Conservation (phyloP, 1,140 invertebrate genomes). For the Pachyrhynchus sulphureomaculatus region DNA sequence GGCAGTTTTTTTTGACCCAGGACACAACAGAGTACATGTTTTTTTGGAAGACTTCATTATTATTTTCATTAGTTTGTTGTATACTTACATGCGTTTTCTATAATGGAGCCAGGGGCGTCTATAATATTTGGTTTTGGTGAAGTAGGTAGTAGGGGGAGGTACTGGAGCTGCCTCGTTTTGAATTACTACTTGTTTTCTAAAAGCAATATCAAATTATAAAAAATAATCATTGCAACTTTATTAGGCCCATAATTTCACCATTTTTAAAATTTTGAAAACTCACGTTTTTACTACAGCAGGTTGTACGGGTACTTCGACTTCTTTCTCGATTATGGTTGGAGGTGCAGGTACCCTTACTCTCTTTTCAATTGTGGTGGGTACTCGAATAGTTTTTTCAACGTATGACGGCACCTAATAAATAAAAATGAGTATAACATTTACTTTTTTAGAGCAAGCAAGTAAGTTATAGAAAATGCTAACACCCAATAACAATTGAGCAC, state of each 20-base stretch:
- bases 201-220: background rate
- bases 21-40: too few relatives aligned
- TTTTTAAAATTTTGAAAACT: too few relatives aligned
- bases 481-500: too few relatives aligned
- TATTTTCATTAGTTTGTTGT: too few relatives aligned
- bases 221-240: too few relatives aligned
- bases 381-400: constrained; percentile 34
- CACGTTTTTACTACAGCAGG: constrained; percentile 11
- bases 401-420: constrained; percentile 8
- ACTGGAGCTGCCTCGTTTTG: background rate
- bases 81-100: constrained; percentile 19
- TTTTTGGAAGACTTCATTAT: too few relatives aligned
- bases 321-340: constrained; percentile 41
- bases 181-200: constrained; percentile 8
- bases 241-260: too few relatives aligned
- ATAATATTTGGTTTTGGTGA: constrained; percentile 15
- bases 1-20: too few relatives aligned
- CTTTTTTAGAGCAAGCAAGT: background rate
- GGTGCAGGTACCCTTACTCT: constrained; percentile 38
- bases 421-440: background rate
- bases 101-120: constrained; percentile 8
- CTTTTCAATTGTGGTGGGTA: constrained; percentile 44
- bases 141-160: background rate
- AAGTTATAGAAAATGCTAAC: background rate
- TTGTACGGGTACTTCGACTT: constrained; percentile 25